Base-by-base conservation (phyloP, 2,888 invertebrate species). In the Thereva nobilitata region DNA sequence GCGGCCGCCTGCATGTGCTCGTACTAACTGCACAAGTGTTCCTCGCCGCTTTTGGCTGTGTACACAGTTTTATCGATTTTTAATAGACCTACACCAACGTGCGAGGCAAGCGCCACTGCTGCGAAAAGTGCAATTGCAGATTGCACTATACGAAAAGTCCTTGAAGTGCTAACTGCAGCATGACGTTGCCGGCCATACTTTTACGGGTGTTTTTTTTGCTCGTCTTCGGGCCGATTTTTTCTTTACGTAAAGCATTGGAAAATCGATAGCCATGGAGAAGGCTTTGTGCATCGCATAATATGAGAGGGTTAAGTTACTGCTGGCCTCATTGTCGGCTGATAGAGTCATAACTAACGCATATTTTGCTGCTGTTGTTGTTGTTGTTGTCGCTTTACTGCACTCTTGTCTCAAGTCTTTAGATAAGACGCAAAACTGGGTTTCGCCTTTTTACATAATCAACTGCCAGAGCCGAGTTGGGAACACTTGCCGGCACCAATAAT, bases 11-110 rank as follows among this genome's bases (percentile, higher is more conserved):
- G 23, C 23, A 23, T 23, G 23, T 23, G 23, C 23, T 23, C 23
- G 23, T 23, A 23, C 23, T 23, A 23, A 23, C 23, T 23, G 23
- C 23, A 23, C 23, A 23, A 23, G 23, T 23, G 23, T 23, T 23
- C 23, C 23, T 23, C 23, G 23, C 23, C 23, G 23, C 23, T 23
- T 23, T 23, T 23, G 12, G 47, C 57, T 57, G 40, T 47, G 23
- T 8, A 9, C 10, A 12, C 45, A 40, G 49, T 61, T 61, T 61
- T 61, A 61, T 61, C 61, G 61, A 61, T 61, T 61, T 61, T 61
- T 50, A 61, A 61, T 50, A 61, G 61, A 61, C 61, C 61, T 61
- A 61, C 61, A 61, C 61, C 61, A 61, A 61, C 61, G 61, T 61
- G 61, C 50, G 50, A 50, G 50, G 50, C 61, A 61, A 50, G 61